These are phyloP conservation scores for Heteronetta atricapilla DNA, from an alignment of 2,113 vertebrate species.

Conservation along the genomic window DNA sequence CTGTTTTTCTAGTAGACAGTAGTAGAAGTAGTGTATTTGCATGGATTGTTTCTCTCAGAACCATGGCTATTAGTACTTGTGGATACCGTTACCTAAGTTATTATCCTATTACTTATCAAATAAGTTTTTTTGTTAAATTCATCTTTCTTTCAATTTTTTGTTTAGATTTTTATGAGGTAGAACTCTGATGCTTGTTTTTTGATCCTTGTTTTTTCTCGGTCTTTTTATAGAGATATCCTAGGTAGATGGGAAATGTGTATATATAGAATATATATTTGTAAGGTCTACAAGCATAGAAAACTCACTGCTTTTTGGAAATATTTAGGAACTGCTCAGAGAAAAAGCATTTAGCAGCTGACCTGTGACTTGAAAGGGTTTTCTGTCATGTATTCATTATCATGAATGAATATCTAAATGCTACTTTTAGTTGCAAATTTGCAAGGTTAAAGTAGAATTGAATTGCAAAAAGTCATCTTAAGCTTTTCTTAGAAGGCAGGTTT, in stretches of 20 bases:
- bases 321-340: neutral
- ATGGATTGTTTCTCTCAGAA: neutral
- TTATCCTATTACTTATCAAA: neutral
- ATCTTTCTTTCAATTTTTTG: neutral
- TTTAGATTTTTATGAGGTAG: neutral
- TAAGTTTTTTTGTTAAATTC: neutral
- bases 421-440: neutral
- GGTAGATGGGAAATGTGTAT: neutral
- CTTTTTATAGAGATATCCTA: neutral
- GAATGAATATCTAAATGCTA: neutral
- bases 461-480: neutral
- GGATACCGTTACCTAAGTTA: neutral
- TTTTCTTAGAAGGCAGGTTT: neutral
- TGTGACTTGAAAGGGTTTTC: neutral
- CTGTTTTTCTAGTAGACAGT: neutral
- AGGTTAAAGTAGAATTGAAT: neutral
- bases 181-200: neutral
- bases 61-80: neutral
- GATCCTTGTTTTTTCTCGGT: neutral
- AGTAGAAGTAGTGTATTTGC: neutral
- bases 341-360: neutral
- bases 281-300: neutral
- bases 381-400: neutral
- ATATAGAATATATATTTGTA: neutral
- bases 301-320: neutral